Evolutionary conservation across 2,113 vertebrate genomes (phyloP).

Genomic region (Plestiodon gilberti): DNA sequence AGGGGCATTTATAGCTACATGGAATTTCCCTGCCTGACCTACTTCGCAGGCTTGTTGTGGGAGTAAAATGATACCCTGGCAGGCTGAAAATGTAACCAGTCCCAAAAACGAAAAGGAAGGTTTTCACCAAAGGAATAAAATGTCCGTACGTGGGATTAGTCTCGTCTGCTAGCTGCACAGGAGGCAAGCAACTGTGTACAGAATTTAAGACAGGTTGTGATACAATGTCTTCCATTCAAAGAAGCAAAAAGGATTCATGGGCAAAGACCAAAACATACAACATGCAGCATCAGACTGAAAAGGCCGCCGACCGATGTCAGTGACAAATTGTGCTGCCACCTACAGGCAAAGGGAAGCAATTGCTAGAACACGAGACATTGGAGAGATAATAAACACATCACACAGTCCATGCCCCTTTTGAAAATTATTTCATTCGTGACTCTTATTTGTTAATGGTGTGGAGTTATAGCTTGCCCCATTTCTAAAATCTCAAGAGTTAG

Average conservation of each 20-base stretch:
- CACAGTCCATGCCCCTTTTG: not conserved
- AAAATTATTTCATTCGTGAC: not conserved
- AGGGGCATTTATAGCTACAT: no score
- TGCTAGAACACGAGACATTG: not conserved
- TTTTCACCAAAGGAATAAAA: not conserved
- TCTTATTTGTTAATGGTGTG: not conserved
- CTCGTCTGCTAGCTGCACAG: not conserved
- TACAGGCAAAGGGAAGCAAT: not conserved
- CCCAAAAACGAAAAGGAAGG: no score
- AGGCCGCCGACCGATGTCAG: accelerated
- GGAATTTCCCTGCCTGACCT: no score
- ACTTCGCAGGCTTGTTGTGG: no score
- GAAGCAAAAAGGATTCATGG: not conserved
- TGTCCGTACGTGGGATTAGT: not conserved
- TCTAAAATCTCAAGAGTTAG: no score
- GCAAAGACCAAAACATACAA: not conserved
- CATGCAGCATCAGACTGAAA: no score
- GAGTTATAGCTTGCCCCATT: no score
- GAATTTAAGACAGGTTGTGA: no score
- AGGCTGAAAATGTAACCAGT: no score
- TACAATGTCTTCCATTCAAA: not conserved
- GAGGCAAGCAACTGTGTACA: not conserved
- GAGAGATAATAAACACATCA: not conserved
- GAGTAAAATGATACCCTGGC: no score
- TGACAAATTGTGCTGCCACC: constrained; percentile 27